Conservation (phyloP, 37 sponge, comb jelly and placozoan genomes). For the Diacarnus erythraeanus region DNA sequence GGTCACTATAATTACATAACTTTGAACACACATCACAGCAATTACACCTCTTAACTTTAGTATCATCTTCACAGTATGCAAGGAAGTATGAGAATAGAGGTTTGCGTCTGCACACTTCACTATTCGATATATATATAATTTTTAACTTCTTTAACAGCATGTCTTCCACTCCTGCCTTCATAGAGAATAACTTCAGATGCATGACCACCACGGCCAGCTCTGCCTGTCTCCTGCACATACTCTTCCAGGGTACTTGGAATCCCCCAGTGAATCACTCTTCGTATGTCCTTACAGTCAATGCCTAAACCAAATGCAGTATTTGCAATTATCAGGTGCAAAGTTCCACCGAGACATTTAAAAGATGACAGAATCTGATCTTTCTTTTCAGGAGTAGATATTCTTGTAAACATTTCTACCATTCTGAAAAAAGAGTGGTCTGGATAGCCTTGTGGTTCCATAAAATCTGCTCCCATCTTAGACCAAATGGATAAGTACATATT, state of each 20-base stretch:
- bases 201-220: not conserved
- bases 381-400: not conserved
- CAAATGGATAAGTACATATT: not conserved
- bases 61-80: not conserved
- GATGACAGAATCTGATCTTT: not conserved
- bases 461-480: too few species aligned
- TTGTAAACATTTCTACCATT: not conserved
- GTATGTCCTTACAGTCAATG: not conserved
- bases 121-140: not conserved
- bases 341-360: not conserved
- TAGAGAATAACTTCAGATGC: not conserved
- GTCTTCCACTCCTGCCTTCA: not conserved
- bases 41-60: not conserved
- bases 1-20: not conserved
- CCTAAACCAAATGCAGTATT: constrained; percentile 8
- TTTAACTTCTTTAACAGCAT: not conserved
- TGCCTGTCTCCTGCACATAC: not conserved
- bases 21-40: not conserved
- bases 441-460: too few species aligned
- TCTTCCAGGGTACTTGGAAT: not conserved
- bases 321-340: not conserved
- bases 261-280: not conserved
- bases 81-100: not conserved
- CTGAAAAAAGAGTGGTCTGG: not conserved
- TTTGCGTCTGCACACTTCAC: not conserved